Conservation (phyloP, 2,113 vertebrate species). For the Beaufortia kweichowensis region DNA sequence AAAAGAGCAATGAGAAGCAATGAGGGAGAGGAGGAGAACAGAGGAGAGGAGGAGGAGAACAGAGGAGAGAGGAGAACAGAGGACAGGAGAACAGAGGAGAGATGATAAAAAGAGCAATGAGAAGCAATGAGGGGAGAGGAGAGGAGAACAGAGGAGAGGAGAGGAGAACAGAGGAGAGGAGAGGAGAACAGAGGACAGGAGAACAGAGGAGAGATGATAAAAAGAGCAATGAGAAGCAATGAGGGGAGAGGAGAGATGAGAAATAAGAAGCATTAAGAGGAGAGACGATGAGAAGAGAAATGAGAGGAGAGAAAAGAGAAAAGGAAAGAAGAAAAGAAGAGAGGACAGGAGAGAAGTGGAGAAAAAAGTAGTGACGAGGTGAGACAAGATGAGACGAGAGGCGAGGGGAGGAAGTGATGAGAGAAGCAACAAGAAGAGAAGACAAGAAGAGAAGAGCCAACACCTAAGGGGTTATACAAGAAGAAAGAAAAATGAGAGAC, state of each 20-base stretch:
- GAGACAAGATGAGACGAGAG: neutral
- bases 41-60: neutral
- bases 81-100: no score
- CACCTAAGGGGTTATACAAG: no score
- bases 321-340: constrained; percentile 41
- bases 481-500: neutral
- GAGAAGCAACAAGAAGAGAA: no score
- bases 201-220: no score
- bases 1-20: neutral
- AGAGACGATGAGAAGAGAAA: constrained; percentile 18
- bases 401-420: constrained; percentile 15
- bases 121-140: neutral
- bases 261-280: neutral
- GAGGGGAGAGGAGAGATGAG: constrained; percentile 7
- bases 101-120: no score
- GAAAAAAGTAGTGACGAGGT: neutral
- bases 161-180: neutral
- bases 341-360: constrained; percentile 1
- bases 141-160: neutral
- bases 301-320: constrained; percentile 15
- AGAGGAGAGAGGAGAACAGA: neutral
- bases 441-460: no score
- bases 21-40: neutral
- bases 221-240: neutral
- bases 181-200: no score